phyloP scores from a whole-genome alignment of 2,797 vertebrate genomes.

The Kryptopterus vitreolus region DNA sequence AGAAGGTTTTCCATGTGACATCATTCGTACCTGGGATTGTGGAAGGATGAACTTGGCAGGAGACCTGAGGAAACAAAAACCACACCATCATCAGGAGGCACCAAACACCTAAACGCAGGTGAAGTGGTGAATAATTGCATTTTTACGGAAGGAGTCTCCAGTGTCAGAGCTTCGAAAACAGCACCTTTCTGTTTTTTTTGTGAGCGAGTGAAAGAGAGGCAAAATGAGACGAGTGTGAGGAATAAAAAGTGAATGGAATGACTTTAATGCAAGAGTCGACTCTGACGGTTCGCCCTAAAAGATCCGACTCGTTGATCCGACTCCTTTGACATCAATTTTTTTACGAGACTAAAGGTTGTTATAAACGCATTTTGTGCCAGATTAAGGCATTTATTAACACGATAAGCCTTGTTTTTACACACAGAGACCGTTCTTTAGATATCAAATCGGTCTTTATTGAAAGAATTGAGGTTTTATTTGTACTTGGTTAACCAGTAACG shows the following conservation, averaged over 20 bases:
- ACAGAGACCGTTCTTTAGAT: background rate
- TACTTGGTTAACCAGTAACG: background rate
- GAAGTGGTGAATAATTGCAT: background rate
- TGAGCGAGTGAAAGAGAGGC: background rate
- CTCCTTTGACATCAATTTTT: background rate
- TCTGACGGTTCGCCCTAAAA: background rate
- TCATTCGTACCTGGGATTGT: conserved; percentile 77
- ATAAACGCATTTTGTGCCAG: background rate
- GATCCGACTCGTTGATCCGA: background rate
- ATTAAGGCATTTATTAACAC: background rate
- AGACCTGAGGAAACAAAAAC: conserved; percentile 75
- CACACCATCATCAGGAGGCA: background rate
- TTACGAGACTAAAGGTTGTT: background rate
- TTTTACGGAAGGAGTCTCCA: background rate
- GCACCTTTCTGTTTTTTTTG: background rate
- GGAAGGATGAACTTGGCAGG: conserved; percentile 79
- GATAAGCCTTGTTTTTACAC: background rate
- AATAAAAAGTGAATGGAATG: background rate
- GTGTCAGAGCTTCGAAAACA: background rate
- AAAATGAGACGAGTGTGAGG: background rate
- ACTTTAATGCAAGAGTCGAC: background rate
- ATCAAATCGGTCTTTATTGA: background rate
- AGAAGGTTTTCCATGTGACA: background rate
- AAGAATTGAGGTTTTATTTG: background rate
- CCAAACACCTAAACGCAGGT: background rate